Evolutionary conservation across 2,888 invertebrate genomes (phyloP).

Genomic region (Colostygia pectinataria): DNA sequence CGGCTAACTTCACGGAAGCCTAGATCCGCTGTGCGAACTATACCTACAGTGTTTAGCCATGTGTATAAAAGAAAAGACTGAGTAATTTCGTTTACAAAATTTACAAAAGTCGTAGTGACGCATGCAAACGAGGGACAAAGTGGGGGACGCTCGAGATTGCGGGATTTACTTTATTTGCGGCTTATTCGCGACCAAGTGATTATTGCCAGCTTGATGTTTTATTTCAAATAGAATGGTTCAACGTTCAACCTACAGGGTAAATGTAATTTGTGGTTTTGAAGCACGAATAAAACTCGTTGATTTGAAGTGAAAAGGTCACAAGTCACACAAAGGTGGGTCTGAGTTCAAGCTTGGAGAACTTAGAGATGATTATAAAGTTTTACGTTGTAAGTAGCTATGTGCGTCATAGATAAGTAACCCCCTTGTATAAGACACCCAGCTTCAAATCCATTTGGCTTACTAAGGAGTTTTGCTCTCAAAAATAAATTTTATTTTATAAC

Average conservation of each 20-base stretch:
- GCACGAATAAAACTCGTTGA: neutral
- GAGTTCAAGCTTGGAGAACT: neutral
- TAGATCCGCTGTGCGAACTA: too few relatives aligned
- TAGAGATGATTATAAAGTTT: neutral
- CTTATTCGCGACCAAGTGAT: slow-evolving; percentile 23
- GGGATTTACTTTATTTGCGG: slow-evolving; percentile 29
- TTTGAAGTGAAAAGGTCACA: slow-evolving; percentile 6
- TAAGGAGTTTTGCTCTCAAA: too few relatives aligned
- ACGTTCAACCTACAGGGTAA: slow-evolving; percentile 2
- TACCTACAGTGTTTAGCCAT: too few relatives aligned
- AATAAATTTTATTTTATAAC: too few relatives aligned
- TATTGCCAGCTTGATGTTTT: slow-evolving; percentile 24
- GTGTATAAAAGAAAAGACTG: neutral
- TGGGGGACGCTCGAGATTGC: slow-evolving; percentile 21
- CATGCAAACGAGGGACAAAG: slow-evolving; percentile 27
- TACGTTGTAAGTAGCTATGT: too few relatives aligned
- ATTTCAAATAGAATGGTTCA: slow-evolving; percentile 14
- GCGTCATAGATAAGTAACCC: too few relatives aligned
- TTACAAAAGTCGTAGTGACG: slow-evolving; percentile 20
- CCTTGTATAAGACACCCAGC: too few relatives aligned
- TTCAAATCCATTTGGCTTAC: too few relatives aligned
- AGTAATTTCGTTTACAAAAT: slow-evolving; percentile 9
- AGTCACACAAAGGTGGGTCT: neutral
- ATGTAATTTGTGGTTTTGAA: neutral
- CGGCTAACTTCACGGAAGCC: too few relatives aligned